Percentiles rank a stretch among this genome's conserved stretches.
Conservation (phyloP, 1,140 invertebrate genomes). For the Panagrolaimus sp. region DNA sequence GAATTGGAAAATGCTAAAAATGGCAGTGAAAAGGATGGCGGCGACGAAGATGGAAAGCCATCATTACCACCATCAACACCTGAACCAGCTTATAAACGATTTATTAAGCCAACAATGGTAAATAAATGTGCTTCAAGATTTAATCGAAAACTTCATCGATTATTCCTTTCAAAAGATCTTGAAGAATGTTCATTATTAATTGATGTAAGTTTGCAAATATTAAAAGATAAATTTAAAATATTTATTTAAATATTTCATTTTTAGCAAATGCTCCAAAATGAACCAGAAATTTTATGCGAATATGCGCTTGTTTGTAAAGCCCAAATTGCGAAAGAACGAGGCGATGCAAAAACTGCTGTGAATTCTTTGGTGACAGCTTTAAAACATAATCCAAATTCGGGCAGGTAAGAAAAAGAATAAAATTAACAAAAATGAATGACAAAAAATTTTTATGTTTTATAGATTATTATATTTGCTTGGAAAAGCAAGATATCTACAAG, state of each 20-base stretch:
- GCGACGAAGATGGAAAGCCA: too few relatives aligned
- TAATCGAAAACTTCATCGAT: too few relatives aligned
- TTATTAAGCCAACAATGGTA: too few relatives aligned
- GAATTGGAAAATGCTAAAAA: too few relatives aligned
- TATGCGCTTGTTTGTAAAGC: conserved; percentile 38
- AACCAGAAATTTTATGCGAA: conserved; percentile 35
- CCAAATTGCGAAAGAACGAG: conserved; percentile 40
- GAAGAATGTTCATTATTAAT: too few relatives aligned
- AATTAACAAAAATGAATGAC: neutral
- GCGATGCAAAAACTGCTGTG: conserved; percentile 39
- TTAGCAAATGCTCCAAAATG: conserved; percentile 2
- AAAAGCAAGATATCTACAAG: conserved; percentile 67
- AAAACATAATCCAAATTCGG: conserved; percentile 26
- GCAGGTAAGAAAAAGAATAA: neutral
- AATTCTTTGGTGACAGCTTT: conserved; percentile 36
- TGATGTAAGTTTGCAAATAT: too few relatives aligned
- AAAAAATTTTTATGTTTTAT: conserved; percentile 5
- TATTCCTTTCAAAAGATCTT: too few relatives aligned
- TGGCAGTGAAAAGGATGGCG: too few relatives aligned
- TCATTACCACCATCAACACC: too few relatives aligned
- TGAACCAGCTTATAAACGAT: too few relatives aligned
- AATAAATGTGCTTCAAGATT: too few relatives aligned
- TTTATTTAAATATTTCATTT: neutral
- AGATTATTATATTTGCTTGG: conserved; percentile 42
- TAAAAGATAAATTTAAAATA: neutral